A percentile compares a stretch with the other conserved stretches of the same genome.
Conservation (phyloP, 1,140 invertebrate genomes). For the Meloidogyne hapla region DNA sequence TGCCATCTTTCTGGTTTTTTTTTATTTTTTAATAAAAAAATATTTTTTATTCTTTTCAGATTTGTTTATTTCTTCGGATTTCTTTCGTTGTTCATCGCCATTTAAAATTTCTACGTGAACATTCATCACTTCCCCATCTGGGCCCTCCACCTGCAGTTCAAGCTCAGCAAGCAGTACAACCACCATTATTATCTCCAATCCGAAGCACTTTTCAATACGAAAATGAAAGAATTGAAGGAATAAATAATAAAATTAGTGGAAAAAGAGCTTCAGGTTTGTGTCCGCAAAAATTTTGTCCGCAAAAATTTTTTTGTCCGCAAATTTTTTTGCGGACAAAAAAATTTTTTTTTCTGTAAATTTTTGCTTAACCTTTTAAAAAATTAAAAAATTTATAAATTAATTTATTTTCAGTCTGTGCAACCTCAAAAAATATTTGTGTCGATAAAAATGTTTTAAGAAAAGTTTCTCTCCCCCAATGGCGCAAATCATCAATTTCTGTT, state of each 20-base stretch:
- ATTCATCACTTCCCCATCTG: slow-evolving; percentile 19
- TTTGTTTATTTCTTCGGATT: slow-evolving; percentile 39
- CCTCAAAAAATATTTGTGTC: neutral
- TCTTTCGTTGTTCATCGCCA: slow-evolving; percentile 40
- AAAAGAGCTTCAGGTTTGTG: slow-evolving; percentile 10
- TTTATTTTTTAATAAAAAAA: neutral
- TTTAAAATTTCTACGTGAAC: slow-evolving; percentile 33
- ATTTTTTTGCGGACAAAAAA: too few relatives aligned
- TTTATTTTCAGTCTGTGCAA: neutral
- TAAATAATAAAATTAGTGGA: neutral
- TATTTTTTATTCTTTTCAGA: slow-evolving; percentile 20
- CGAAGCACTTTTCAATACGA: neutral
- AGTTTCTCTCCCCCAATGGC: neutral
- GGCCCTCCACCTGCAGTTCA: neutral
- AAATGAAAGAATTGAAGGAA: neutral
- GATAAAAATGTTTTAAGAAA: neutral
- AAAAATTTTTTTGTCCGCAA: too few relatives aligned
- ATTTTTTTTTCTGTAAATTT: too few relatives aligned
- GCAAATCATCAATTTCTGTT: neutral
- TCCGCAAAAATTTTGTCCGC: too few relatives aligned
- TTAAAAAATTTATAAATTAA: neutral
- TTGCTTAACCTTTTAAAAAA: too few relatives aligned
- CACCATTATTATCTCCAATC: neutral
- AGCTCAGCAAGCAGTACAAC: neutral
- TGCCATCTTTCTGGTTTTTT: slow-evolving; percentile 14